Evolutionary conservation across 2,888 invertebrate species (phyloP), one percentile per base, ranked within the genome.

Genomic region (Stegophylla sp.): DNA sequence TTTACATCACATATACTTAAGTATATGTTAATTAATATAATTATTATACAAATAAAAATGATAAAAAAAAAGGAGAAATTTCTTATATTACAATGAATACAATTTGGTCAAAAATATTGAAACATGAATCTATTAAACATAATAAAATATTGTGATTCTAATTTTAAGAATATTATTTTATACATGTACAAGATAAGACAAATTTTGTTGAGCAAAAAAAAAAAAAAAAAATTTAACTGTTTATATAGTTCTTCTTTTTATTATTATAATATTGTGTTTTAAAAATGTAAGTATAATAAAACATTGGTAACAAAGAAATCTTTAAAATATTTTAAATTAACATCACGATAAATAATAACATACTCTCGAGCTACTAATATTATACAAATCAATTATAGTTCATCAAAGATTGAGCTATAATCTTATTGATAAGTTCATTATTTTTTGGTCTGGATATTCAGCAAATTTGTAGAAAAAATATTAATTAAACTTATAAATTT

Each of bases 131-230:
- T 13, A 66, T 45, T 12, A 26, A 23, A 43, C 17, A 26, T 17
- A 56, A 28, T 56, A 10, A 43, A 43, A 53, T 41, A 41, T 20
- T 13, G 20, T 71, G 41, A 56, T 51, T 41, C 41, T 41, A 20
- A 56, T 17, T 43, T 53, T 53, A 9, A 34, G 51, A 43, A 61
- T 59, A 72, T n/a, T n/a, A n/a, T 72, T 73, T 53, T 45, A 43
- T 45, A 20, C n/a, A 45, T n/a, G n/a, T n/a, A n/a, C 28, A 73
- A 28, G 7, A 61, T 61, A 43, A 17, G 59, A 53, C 12, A 53
- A 45, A 5, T 28, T 26, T 61, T 59, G 12, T 73, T 73, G 73
- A 59, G 43, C 43, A 73, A 61, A 59, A 73, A 59, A 59, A 59
- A 59, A n/a, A 10, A 56, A 51, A 51, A 20, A 20, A 59, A 1